These are phyloP conservation scores for Eurypyga helias DNA, from an alignment of 2,113 vertebrate species.

Conservation along the genomic window DNA sequence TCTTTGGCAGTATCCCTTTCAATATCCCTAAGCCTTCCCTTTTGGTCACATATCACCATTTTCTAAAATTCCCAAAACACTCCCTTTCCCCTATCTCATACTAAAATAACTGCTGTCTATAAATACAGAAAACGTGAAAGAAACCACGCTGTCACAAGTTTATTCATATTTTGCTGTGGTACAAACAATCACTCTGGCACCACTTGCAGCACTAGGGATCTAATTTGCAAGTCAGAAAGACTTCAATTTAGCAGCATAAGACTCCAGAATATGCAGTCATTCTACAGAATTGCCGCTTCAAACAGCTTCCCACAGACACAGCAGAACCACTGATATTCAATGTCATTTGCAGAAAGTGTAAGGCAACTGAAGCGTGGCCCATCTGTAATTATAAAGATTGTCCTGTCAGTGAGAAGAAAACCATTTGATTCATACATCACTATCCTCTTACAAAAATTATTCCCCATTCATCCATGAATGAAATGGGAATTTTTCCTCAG, in stretches of 20 bases:
- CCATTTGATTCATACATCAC: background rate
- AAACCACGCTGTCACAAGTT: background rate
- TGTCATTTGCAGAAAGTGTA: slow-evolving; percentile 44
- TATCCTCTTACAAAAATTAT: background rate
- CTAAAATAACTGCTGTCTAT: background rate
- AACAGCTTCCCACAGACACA: background rate
- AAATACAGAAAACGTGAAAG: background rate
- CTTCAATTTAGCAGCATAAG: background rate
- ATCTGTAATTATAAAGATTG: slow-evolving; percentile 50
- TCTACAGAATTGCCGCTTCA: slow-evolving; percentile 30
- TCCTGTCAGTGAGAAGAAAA: slow-evolving; percentile 48
- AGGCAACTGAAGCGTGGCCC: slow-evolving; percentile 9
- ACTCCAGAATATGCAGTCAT: background rate
- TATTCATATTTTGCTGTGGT: background rate
- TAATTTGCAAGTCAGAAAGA: background rate
- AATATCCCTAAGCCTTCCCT: background rate
- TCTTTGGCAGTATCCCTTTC: background rate
- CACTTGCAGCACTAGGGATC: background rate
- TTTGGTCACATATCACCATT: background rate
- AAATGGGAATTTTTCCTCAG: background rate
- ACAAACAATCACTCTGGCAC: background rate
- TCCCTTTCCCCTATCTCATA: background rate
- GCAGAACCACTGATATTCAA: slow-evolving; percentile 38
- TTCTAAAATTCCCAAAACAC: background rate
- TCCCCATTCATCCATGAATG: background rate